phyloP scores from a whole-genome alignment of 2,888 invertebrate species.

The Abscondita cerata region DNA sequence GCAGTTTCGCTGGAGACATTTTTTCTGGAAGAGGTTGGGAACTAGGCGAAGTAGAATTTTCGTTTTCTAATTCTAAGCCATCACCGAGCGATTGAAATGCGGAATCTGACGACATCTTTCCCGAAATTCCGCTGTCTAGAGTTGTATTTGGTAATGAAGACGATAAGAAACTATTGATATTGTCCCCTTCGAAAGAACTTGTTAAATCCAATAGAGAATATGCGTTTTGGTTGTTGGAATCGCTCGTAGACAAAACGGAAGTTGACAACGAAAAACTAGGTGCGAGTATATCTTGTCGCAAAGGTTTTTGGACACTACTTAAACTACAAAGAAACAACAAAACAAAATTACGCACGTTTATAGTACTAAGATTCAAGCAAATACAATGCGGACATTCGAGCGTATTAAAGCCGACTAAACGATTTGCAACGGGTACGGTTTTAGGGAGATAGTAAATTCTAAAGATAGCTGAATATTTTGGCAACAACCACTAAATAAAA shows the following conservation, averaged over 20 bases:
- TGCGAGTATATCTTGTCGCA: constrained; percentile 36
- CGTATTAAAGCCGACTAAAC: neutral
- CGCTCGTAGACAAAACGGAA: constrained; percentile 29
- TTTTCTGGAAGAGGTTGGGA: constrained; percentile 49
- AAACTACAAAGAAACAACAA: constrained; percentile 40
- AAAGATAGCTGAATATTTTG: constrained; percentile 31
- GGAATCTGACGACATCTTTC: constrained; percentile 63
- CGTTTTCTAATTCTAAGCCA: constrained; percentile 54
- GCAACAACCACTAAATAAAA: constrained; percentile 27
- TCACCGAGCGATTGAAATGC: constrained; percentile 60
- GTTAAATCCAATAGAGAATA: constrained; percentile 54
- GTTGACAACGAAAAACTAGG: constrained; percentile 26
- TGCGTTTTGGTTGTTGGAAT: constrained; percentile 33
- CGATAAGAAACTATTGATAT: constrained; percentile 46
- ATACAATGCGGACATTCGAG: neutral
- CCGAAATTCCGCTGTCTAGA: constrained; percentile 64
- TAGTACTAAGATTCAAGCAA: no score
- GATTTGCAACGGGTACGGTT: constrained; percentile 23
- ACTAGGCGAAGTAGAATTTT: constrained; percentile 47
- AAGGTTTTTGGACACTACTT: constrained; percentile 45
- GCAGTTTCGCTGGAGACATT: constrained; percentile 58
- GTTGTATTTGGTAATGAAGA: constrained; percentile 59
- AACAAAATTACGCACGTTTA: neutral
- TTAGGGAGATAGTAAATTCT: constrained; percentile 32
- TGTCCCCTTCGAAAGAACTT: constrained; percentile 47